phyloP scores from a whole-genome alignment of 2,797 vertebrate genomes.

The Propithecus perrieri region DNA sequence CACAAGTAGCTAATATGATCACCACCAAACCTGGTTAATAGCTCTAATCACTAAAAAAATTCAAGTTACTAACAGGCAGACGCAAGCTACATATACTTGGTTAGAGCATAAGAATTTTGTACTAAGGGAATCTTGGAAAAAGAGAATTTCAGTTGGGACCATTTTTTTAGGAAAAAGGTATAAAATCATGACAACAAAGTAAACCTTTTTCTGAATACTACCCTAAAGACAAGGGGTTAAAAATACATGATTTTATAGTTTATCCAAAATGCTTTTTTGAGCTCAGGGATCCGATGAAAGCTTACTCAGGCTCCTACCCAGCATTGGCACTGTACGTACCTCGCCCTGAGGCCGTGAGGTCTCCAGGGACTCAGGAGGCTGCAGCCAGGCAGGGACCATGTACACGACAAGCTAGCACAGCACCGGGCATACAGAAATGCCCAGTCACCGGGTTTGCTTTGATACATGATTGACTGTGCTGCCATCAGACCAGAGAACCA shows the following conservation, averaged over 20 bases:
- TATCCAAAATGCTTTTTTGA: background rate
- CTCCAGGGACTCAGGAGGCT: background rate
- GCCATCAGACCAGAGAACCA: background rate
- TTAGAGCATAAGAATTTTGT: background rate
- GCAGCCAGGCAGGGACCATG: background rate
- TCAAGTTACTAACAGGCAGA: background rate
- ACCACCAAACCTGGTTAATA: constrained; percentile 34
- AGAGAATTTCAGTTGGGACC: background rate
- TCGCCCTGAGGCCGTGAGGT: background rate
- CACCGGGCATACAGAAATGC: accelerated
- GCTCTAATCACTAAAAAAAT: constrained; percentile 54
- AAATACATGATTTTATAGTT: background rate
- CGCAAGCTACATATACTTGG: background rate
- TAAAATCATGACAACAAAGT: background rate
- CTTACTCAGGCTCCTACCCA: background rate
- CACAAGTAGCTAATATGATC: constrained; percentile 1
- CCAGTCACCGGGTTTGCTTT: background rate
- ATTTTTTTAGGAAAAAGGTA: constrained; percentile 18
- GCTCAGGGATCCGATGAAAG: background rate
- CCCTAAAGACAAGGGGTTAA: background rate
- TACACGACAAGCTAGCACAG: background rate
- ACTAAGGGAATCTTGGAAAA: background rate
- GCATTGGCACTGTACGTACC: accelerated
- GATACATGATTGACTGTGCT: background rate
- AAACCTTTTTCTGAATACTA: background rate